Evolutionary conservation across 92 coral and sea anemone species (phyloP).

Genomic region (Epizoanthus rinbou): DNA sequence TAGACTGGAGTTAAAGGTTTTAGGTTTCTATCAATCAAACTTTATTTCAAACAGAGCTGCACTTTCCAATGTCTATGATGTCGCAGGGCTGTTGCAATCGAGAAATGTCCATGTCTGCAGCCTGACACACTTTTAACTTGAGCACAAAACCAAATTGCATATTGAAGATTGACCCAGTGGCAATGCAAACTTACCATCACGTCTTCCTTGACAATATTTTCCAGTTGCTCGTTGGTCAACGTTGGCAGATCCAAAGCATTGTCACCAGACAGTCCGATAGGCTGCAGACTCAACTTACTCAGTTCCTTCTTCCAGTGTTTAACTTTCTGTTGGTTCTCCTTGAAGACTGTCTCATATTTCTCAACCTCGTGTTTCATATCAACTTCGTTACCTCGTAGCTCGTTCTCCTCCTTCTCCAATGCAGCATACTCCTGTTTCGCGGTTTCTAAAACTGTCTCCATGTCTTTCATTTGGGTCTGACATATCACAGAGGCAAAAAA

Average conservation of each 20-base stretch:
- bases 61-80: too few species aligned
- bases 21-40: too few species aligned
- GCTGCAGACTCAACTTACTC: conserved; percentile 76
- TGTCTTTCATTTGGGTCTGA: conserved; percentile 78
- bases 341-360: conserved; percentile 74
- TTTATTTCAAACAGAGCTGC: too few species aligned
- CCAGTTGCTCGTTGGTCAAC: conserved; percentile 74
- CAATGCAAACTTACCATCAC: conserved; percentile 60
- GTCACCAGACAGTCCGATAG: conserved; percentile 68
- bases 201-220: conserved; percentile 72
- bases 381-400: conserved; percentile 76
- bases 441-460: conserved; percentile 60
- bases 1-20: too few species aligned
- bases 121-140: too few species aligned
- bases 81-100: too few species aligned
- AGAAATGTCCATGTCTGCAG: too few species aligned
- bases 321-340: conserved; percentile 86
- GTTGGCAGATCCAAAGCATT: conserved; percentile 75
- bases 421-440: conserved; percentile 59
- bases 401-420: conserved; percentile 84
- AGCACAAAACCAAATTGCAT: too few species aligned
- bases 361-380: conserved; percentile 96
- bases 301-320: conserved; percentile 95
- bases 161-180: background rate
- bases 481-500: background rate